phyloP scores from a whole-genome alignment of 2,113 vertebrate genomes.

The Clupea harengus region DNA sequence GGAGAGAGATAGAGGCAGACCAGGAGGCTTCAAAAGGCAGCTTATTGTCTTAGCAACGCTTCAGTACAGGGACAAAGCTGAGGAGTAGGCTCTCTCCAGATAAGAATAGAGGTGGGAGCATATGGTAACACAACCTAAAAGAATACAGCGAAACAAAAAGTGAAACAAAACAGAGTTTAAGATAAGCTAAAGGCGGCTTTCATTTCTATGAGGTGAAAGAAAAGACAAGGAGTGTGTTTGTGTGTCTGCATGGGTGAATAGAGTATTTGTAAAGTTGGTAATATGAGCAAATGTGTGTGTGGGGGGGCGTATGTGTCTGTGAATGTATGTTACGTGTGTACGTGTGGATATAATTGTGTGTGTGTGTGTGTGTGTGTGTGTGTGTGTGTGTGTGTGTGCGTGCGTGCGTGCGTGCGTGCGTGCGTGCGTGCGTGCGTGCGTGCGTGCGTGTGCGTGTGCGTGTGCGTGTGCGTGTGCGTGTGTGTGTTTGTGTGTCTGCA shows the following conservation, averaged over 20 bases:
- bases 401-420: too few relatives aligned
- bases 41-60: neutral
- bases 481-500: neutral
- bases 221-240: constrained; percentile 59
- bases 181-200: constrained; percentile 64
- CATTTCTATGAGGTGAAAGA: neutral
- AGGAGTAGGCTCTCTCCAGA: neutral
- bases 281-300: neutral
- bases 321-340: neutral
- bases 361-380: neutral
- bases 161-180: neutral
- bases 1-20: neutral
- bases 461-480: neutral
- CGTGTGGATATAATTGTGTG: neutral
- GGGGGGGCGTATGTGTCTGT: neutral
- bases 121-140: neutral
- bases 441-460: constrained; percentile 26
- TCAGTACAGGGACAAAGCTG: neutral
- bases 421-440: neutral
- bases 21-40: neutral
- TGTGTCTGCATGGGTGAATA: neutral
- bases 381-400: too few relatives aligned
- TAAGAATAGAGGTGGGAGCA: neutral
- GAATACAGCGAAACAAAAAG: neutral
- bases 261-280: too few relatives aligned